Evolutionary conservation across 2,113 vertebrate species (phyloP), one percentile per base, ranked within the genome.

Genomic region (Herpailurus yagouaroundi): DNA sequence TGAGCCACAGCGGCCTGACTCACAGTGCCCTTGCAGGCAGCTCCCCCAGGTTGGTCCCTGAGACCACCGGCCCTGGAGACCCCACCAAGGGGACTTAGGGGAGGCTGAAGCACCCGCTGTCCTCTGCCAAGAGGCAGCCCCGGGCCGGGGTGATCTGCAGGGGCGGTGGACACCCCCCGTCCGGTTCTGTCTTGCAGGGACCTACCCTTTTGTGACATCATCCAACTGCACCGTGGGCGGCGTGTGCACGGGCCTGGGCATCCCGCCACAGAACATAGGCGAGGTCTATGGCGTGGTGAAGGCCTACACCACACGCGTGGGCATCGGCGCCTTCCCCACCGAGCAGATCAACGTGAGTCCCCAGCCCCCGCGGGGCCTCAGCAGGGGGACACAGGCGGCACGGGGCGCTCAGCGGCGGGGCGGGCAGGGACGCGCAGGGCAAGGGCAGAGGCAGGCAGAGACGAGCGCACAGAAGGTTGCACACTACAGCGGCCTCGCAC

Each of bases 191-290:
- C 19, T 96, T 83, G 57, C 98, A 99, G 99, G 99, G 77, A 99
- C 99, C 0, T 99, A 99, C 98, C 99, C 99, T 23, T 99, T 99
- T 4, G 99, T 99, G 98, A 99, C 99, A 7, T 99, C 99, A 0
- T 99, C 99, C 41, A 99, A 99, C 98, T 99, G 99, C 99, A 99
- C 99, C 0, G 99, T 99, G 77, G 99, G 99, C 0, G 99, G 99
- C 0, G 99, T 99, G 0, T 99, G 99, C 98, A 99, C 99, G 0
- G 99, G 99, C 5, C 99, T 99, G 19, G 99, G 99, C 29, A 99
- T 99, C 95, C 99, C 99, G 1, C 99, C 99, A 0, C 98, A 99
- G 94, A 99, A 99, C 80, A 99, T 99, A 1, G 99, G 99, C 0
- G 99, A 99, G 0, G 99, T 99, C 77, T 99, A 99, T 2, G 99